Evolutionary conservation across 2,797 vertebrate genomes (phyloP).

Genomic region (Passerculus sandwichensis): DNA sequence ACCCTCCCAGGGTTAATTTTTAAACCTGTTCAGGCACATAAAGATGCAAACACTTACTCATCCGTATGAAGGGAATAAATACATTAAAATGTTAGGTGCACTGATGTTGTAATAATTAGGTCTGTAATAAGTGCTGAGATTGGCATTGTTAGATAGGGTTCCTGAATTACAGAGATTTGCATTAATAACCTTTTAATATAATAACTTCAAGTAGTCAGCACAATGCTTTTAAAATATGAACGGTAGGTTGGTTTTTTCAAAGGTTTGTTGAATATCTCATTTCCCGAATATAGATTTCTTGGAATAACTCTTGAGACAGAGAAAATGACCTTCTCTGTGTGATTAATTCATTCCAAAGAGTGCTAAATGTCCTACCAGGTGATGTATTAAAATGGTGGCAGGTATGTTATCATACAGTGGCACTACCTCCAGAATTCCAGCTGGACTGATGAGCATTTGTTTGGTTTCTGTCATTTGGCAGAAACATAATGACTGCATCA

Average conservation of each 20-base stretch:
- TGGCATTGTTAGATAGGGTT: not conserved
- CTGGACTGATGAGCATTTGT: not conserved
- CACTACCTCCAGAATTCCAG: not conserved
- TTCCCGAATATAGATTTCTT: not conserved
- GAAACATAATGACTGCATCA: not conserved
- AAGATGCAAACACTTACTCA: conserved; percentile 30
- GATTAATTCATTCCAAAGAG: not conserved
- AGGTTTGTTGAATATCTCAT: not conserved
- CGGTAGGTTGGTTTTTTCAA: not conserved
- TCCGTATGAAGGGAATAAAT: not conserved
- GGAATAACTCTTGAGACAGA: not conserved
- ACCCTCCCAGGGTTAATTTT: conserved; percentile 25
- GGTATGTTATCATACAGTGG: not conserved
- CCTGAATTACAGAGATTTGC: conserved; percentile 34
- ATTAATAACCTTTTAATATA: conserved; percentile 56
- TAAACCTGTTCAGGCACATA: not conserved
- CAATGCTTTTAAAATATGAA: conserved; percentile 37
- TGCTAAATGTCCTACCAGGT: not conserved
- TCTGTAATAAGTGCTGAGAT: not conserved
- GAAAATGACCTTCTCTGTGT: not conserved
- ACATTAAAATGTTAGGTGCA: conserved; percentile 39
- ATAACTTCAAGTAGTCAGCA: conserved; percentile 9
- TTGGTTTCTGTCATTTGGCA: conserved; percentile 5
- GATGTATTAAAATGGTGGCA: not conserved
- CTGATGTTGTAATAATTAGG: conserved; percentile 45